These are phyloP conservation scores for Takifugu rubripes DNA, from an alignment of 2,797 vertebrate genomes.

Conservation along the genomic window DNA sequence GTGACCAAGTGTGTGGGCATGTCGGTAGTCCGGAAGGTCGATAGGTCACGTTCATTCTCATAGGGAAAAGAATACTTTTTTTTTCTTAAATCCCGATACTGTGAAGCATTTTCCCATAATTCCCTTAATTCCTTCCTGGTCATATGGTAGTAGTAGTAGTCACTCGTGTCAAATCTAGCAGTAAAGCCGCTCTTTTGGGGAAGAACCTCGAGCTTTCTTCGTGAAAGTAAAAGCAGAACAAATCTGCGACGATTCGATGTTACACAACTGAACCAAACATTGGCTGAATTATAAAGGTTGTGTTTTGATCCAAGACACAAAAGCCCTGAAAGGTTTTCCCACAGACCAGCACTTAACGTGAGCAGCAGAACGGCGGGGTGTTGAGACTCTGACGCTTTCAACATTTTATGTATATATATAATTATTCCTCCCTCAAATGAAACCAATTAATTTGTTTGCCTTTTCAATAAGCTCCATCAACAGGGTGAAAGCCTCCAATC, in stretches of 20 bases:
- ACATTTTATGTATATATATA: neutral
- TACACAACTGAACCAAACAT: slow-evolving; percentile 1
- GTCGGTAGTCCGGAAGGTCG: neutral
- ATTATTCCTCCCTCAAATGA: neutral
- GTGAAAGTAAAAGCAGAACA: neutral
- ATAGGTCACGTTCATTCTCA: neutral
- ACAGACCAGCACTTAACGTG: neutral
- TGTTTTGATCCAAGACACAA: slow-evolving; percentile 13
- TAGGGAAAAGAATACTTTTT: neutral
- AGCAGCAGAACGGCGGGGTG: too few species aligned
- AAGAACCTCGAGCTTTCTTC: too few species aligned
- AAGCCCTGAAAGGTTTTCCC: neutral
- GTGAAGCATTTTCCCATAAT: slow-evolving; percentile 7
- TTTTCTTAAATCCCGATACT: neutral
- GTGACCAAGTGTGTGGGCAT: neutral
- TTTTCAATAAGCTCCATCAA: too few species aligned
- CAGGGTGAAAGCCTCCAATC: too few species aligned
- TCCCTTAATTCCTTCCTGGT: neutral
- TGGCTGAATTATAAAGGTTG: neutral
- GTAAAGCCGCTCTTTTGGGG: neutral
- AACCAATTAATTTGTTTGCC: too few species aligned
- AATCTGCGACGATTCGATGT: neutral
- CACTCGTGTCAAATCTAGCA: neutral
- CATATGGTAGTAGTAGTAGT: too few species aligned
- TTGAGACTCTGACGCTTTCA: too few species aligned